Percentiles rank a stretch among this genome's conserved stretches.
Evolutionary conservation across 2,113 vertebrate species (phyloP).

Genomic region (Syngnathus typhle): DNA sequence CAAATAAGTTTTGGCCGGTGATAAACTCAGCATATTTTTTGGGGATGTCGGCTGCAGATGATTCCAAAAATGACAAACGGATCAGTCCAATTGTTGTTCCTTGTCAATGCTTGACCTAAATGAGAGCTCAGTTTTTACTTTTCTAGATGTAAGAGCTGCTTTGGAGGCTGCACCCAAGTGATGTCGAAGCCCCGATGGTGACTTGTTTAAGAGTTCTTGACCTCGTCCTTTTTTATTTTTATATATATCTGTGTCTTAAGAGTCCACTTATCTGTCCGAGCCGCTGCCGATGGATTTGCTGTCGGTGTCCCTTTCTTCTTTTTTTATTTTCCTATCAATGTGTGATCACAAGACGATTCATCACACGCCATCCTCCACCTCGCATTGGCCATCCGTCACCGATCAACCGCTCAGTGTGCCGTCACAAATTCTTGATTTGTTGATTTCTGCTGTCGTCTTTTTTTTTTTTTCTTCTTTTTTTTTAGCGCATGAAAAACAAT

Average conservation of each 20-base stretch:
- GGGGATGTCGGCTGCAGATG: no score
- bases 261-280: constrained; percentile 10
- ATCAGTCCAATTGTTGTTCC: not conserved
- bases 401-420: constrained; percentile 31
- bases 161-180: not conserved
- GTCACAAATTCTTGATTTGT: constrained; percentile 43
- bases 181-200: not conserved
- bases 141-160: constrained; percentile 8
- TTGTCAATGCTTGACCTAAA: not conserved
- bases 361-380: constrained; percentile 15
- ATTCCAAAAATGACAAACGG: not conserved
- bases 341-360: constrained; percentile 16
- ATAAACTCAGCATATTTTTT: not conserved
- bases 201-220: not conserved
- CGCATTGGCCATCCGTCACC: constrained; percentile 47
- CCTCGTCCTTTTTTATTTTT: constrained; percentile 8
- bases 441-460: constrained; percentile 61
- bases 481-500: constrained; percentile 65
- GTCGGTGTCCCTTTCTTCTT: constrained; percentile 8
- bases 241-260: constrained; percentile 22
- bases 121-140: constrained; percentile 6
- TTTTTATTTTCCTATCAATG: not conserved
- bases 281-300: not conserved
- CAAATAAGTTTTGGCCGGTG: not conserved
- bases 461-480: constrained; percentile 68